Evolutionary conservation across 2,113 vertebrate genomes (phyloP).

Genomic region (Petroica traversi): DNA sequence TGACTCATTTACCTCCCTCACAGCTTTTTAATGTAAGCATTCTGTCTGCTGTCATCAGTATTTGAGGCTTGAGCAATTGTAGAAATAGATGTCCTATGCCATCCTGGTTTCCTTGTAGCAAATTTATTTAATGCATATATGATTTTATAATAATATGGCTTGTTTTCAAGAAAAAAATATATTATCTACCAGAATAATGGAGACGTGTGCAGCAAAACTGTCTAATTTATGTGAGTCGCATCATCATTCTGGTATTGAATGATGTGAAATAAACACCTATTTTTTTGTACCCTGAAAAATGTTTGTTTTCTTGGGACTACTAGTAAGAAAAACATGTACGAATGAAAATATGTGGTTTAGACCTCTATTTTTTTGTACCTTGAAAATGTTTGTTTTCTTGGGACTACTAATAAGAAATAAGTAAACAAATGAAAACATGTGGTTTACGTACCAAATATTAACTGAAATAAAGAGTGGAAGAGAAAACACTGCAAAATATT

Average conservation of each 20-base stretch:
- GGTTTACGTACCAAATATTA: not conserved
- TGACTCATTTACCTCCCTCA: not conserved
- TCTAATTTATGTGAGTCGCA: not conserved
- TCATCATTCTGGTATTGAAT: not conserved
- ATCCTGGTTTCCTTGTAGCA: not conserved
- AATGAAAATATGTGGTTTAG: not conserved
- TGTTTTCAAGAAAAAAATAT: not conserved
- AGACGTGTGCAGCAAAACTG: not conserved
- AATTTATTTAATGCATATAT: not conserved
- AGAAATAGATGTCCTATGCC: not conserved
- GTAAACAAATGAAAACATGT: not conserved
- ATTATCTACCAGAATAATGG: not conserved
- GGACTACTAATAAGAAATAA: not conserved
- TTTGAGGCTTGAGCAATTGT: not conserved
- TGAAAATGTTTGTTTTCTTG: too few relatives aligned
- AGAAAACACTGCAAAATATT: not conserved
- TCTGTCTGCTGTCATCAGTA: not conserved
- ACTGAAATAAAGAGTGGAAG: not conserved
- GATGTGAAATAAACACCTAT: not conserved
- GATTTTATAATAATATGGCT: not conserved
- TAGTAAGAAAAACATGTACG: not conserved
- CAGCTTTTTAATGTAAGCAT: not conserved
- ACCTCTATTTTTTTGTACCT: not conserved
- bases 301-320: not conserved
- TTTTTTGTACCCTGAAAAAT: not conserved